A percentile compares a stretch with the other conserved stretches of the same genome.
Conservation (phyloP, 2,888 invertebrate genomes). For the Polyommatus iphigenia region DNA sequence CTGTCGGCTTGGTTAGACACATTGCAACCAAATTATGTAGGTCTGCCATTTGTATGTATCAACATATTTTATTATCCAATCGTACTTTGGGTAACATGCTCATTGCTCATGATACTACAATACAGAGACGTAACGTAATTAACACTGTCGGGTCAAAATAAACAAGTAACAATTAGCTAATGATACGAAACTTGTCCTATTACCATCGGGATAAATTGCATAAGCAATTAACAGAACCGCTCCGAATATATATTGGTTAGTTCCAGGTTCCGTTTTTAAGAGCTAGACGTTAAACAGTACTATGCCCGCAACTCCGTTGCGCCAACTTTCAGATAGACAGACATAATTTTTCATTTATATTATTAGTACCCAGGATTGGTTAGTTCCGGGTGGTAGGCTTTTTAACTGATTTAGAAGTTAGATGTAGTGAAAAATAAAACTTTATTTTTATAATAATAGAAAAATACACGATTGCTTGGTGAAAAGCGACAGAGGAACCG, state of each 20-base stretch:
- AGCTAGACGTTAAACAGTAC: too few species aligned
- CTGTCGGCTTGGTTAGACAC: neutral
- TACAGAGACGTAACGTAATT: neutral
- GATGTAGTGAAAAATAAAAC: too few species aligned
- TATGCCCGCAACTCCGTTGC: too few species aligned
- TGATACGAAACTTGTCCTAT: slow-evolving; percentile 5
- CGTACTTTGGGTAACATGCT: neutral
- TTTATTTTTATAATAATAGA: too few species aligned
- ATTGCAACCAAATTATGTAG: neutral
- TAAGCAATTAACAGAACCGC: neutral
- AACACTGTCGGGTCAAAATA: neutral
- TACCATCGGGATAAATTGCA: slow-evolving; percentile 5
- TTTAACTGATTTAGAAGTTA: too few species aligned
- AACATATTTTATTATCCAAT: neutral
- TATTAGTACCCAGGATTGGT: too few species aligned
- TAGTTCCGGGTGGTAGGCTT: too few species aligned
- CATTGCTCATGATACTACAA: neutral
- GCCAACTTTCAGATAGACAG: too few species aligned
- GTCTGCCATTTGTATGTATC: too few species aligned
- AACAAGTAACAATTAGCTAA: slow-evolving; percentile 9
- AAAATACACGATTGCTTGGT: too few species aligned
- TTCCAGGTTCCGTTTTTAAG: neutral
- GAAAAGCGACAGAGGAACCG: too few species aligned
- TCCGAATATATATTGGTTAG: neutral
- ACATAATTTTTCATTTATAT: too few species aligned